phyloP scores from a whole-genome alignment of 2,113 vertebrate genomes.

The Sus scrofa region DNA sequence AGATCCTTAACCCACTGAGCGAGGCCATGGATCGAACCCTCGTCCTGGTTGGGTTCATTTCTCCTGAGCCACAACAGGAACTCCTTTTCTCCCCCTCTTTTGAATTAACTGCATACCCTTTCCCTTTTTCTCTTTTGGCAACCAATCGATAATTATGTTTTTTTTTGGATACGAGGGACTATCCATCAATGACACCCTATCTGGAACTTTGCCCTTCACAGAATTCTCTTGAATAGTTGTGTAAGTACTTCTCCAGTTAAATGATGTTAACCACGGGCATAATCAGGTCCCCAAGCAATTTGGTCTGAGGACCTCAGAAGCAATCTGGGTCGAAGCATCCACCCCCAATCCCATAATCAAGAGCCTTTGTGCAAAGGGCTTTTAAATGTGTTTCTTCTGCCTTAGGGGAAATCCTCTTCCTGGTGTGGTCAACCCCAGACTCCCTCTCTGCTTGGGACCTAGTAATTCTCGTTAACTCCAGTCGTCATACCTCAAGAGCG shows the following conservation, averaged over 20 bases:
- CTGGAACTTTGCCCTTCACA: not conserved
- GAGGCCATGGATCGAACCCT: too few species aligned
- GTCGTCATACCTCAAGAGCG: not conserved
- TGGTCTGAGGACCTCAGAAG: not conserved
- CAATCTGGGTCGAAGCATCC: not conserved
- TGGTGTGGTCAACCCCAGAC: not conserved
- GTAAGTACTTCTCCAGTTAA: not conserved
- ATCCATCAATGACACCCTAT: not conserved
- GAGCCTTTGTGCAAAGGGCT: not conserved
- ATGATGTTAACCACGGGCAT: not conserved
- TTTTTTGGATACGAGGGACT: not conserved
- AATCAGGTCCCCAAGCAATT: not conserved
- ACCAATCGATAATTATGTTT: not conserved
- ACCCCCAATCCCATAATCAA: not conserved
- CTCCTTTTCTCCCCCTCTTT: not conserved
- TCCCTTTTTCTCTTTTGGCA: not conserved
- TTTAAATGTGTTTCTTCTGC: not conserved
- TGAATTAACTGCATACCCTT: not conserved
- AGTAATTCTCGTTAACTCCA: not conserved
- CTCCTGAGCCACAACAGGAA: too few species aligned
- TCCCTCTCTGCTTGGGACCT: not conserved
- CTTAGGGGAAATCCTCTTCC: not conserved
- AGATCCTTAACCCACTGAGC: too few species aligned
- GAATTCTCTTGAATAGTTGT: not conserved
- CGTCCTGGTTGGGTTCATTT: too few species aligned